Evolutionary conservation across 2,113 vertebrate species (phyloP).

Genomic region (Phalacrocorax pelagicus): DNA sequence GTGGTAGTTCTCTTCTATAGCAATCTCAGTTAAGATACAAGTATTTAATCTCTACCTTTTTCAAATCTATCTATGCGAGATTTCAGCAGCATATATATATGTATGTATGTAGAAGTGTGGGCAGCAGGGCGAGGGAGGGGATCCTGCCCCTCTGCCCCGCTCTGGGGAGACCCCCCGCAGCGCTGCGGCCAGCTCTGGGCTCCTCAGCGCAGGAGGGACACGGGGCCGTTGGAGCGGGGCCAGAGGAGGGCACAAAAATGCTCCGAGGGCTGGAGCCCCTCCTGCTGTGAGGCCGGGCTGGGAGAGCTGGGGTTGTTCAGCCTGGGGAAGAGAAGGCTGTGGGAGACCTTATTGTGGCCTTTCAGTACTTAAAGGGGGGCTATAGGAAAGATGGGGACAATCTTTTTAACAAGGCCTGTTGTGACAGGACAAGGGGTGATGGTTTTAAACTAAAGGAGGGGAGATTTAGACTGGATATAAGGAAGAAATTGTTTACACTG

Average conservation of each 20-base stretch:
- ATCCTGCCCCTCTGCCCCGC: not conserved
- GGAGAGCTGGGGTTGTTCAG: not conserved
- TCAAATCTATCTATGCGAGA: not conserved
- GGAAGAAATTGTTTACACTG: not conserved
- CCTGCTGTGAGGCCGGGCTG: not conserved
- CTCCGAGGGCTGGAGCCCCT: not conserved
- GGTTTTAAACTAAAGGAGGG: not conserved
- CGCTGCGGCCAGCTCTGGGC: not conserved
- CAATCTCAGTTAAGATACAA: not conserved
- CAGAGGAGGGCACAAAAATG: not conserved
- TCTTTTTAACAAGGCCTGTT: not conserved
- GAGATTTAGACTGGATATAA: not conserved
- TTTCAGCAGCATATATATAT: not conserved
- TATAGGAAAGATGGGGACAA: not conserved
- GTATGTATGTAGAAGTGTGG: not conserved
- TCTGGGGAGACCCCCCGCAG: not conserved
- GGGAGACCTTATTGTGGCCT: not conserved
- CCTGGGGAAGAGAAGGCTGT: not conserved
- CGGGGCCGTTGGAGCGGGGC: rapidly evolving
- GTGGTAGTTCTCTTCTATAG: not conserved
- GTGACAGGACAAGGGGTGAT: not conserved
- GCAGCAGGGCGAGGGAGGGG: not conserved
- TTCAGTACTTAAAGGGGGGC: not conserved
- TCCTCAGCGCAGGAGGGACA: not conserved
- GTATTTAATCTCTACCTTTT: not conserved